Evolutionary conservation across 2,113 vertebrate species (phyloP).

Genomic region (Pristiophorus japonicus): DNA sequence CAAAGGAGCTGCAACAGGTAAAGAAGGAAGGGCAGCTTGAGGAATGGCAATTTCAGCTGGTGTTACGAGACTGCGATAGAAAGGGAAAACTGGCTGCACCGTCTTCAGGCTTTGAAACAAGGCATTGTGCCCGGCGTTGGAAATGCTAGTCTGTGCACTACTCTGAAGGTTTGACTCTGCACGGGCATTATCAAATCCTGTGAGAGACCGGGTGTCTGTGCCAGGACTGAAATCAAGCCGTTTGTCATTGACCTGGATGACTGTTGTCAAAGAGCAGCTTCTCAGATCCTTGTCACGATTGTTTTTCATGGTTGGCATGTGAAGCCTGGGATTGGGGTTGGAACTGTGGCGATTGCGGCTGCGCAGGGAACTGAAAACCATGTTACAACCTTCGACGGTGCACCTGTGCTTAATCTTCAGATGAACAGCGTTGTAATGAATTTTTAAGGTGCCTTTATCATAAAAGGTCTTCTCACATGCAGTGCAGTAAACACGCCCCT

Average conservation of each 20-base stretch:
- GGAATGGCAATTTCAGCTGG: constrained; percentile 90
- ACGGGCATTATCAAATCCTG: constrained; percentile 64
- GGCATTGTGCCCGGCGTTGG: constrained; percentile 70
- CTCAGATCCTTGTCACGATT: constrained; percentile 87
- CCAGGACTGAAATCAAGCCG: constrained; percentile 59
- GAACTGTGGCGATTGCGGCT: constrained; percentile 96
- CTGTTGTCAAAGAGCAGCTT: constrained; percentile 59
- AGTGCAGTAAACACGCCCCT: constrained; percentile 88
- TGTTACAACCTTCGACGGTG: constrained; percentile 93
- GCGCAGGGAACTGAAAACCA: constrained; percentile 93
- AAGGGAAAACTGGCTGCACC: constrained; percentile 89
- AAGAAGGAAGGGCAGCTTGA: constrained; percentile 79
- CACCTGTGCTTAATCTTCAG: constrained; percentile 98
- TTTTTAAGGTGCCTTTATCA: constrained; percentile 96
- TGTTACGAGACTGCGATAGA: constrained; percentile 85
- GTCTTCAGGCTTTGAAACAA: constrained; percentile 92
- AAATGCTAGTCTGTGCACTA: constrained; percentile 62
- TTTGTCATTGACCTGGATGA: constrained; percentile 59
- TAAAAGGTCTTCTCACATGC: constrained; percentile 98
- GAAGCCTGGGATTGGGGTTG: constrained; percentile 92
- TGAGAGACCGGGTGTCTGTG: constrained; percentile 62
- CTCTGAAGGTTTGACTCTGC: constrained; percentile 68
- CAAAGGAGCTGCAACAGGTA: constrained; percentile 81
- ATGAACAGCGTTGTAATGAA: constrained; percentile 96
- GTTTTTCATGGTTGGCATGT: constrained; percentile 97